These are phyloP conservation scores for Otis tarda DNA, from an alignment of 2,113 vertebrate genomes.

Conservation along the genomic window DNA sequence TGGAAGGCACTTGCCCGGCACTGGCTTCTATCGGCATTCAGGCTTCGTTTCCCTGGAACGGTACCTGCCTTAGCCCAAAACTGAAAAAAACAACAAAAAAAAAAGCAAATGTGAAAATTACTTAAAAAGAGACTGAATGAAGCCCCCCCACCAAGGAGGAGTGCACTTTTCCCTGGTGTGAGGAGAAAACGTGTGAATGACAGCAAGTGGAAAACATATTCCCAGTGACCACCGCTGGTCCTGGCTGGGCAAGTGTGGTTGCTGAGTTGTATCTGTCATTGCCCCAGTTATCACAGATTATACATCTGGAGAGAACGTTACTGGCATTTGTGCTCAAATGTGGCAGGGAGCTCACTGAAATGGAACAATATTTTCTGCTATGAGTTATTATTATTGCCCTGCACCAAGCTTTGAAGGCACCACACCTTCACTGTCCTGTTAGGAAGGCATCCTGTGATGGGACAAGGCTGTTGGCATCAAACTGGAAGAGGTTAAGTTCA, in stretches of 20 bases:
- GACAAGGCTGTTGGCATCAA: too few relatives aligned
- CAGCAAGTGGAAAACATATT: neutral
- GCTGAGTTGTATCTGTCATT: neutral
- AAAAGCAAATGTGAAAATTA: accelerated
- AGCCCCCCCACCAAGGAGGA: neutral
- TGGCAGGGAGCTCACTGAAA: neutral
- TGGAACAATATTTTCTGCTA: neutral
- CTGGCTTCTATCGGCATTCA: neutral
- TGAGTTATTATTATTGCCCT: neutral
- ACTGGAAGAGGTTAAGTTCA: too few relatives aligned
- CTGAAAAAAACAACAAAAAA: neutral
- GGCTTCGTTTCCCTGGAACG: neutral
- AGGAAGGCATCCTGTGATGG: neutral
- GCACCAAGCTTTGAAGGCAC: neutral
- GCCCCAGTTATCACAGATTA: neutral
- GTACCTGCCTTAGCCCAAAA: neutral
- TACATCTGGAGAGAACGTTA: neutral
- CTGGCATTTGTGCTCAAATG: neutral
- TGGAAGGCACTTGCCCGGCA: neutral
- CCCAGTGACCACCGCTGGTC: neutral
- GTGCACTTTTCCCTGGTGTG: neutral
- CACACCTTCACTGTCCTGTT: neutral
- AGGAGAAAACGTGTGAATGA: neutral
- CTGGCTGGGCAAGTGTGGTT: neutral
- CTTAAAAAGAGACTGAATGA: neutral